Base-by-base conservation (phyloP, 2,888 invertebrate species). In the Ctenicera cuprea region DNA sequence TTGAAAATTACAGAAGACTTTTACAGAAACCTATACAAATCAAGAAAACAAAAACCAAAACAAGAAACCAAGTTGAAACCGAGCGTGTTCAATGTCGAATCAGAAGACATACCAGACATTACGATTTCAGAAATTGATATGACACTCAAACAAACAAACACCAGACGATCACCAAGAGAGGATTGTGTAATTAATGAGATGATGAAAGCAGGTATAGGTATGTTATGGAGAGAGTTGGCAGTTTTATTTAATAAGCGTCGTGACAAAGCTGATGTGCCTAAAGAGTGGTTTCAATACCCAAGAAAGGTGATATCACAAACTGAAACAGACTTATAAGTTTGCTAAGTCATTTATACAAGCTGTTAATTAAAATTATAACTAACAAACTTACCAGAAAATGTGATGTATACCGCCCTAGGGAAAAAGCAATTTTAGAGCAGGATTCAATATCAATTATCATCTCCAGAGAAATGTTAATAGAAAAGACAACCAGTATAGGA, bases 181-280 rank as follows among this genome's bases (percentile, higher is more conserved):
- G 62, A 62, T 22, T 38, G 38, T 11, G 18, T 41, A 12, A 43
- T 62, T 8, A 62, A 22, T 9, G 62, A 59, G n/a, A 22, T 43
- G 43, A 22, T 62, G 3, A 62, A 43, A 43, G 38, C 38, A 62
- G 43, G 62, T 20, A 20, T 38, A 41, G 43, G 38, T 7, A n/a
- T 11, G 9, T 11, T 62, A 14, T 62, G 38, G 43, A 62, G 38
- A 43, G 18, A 20, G 16, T 9, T 62, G 16, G 22, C 41, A 38
- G 14, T 22, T 14, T 18, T 41, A 62, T 62, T 62, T 26, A 62
- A 62, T 41, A 62, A 62, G 18, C 38, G 62, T 62, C 38, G 38
- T 18, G 43, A 41, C 7, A 41, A 37, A 41, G 43, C 12, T 26
- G 26, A 38, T 22, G 75, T 75, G 38, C 62, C 62, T 18, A 41